Evolutionary conservation across 2,888 invertebrate genomes (phyloP), one percentile per base, ranked within the genome.

Genomic region (Lysandra bellargus): DNA sequence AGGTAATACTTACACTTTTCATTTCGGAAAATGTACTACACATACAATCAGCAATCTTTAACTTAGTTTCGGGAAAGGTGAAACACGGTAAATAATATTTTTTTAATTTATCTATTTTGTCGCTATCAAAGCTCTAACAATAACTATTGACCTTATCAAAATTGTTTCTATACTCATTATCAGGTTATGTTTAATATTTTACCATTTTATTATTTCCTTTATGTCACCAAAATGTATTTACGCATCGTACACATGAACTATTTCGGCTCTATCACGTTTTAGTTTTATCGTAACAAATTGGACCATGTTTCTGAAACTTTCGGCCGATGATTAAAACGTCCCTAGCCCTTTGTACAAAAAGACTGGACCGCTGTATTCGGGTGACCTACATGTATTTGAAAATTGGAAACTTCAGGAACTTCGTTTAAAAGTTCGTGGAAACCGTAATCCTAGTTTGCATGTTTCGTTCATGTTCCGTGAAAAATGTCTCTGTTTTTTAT

Each of bases 231-330:
- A 33, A 69, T 12, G 4, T 30, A 9, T 7, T 30, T 30, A 30
- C 30, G 30, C 64, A 7, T 64, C 30, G 30, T 33, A 12, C 33
- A 30, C 3, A 9, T 3, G 7, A 61, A n/a, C 9, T 33, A 69
- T 69, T 64, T 30, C 30, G 33, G 30, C 14, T 33, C 30, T 69
- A 4, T 69, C 33, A 4, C 23, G 64, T 69, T 69, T 33, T 69
- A 69, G 33, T 69, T 69, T 61, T 61, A 61, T 33, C 14, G 64
- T 30, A 30, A 69, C 64, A 69, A 69, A 69, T 69, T 30, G 64
- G 14, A 30, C 12, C 64, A 12, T 69, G 64, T 69, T 23, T 1
- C 61, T n/a, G 1, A 69, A 69, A 69, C 1, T 69, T 69, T 69
- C 12, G 64, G 33, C 12, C 64, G 12, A 69, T 30, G 64, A 69